Conservation (phyloP, 2,113 vertebrate genomes). For the Hassar affinis region DNA sequence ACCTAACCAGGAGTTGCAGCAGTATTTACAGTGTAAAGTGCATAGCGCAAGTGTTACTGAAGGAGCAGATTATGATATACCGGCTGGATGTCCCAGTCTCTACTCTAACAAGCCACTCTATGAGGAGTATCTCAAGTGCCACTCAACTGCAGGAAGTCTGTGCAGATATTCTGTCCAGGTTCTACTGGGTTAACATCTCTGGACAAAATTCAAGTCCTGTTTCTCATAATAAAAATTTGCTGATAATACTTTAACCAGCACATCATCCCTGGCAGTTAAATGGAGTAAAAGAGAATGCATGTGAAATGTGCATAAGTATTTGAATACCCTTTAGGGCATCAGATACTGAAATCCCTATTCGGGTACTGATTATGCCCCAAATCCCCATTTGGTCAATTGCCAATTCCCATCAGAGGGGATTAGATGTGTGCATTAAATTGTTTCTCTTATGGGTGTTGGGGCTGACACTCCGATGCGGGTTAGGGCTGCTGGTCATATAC, state of each 20-base stretch:
- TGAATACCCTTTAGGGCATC: neutral
- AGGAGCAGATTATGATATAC: no score
- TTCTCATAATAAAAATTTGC: neutral
- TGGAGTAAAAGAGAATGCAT: neutral
- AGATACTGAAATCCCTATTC: neutral
- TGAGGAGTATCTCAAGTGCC: neutral
- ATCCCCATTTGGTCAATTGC: neutral
- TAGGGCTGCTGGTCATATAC: no score
- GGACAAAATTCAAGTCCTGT: neutral
- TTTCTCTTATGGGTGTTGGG: neutral
- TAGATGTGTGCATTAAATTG: no score
- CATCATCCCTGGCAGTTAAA: neutral
- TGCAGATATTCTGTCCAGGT: neutral
- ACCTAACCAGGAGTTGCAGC: no score
- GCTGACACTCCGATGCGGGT: no score
- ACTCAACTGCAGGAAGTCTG: neutral
- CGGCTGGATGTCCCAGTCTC: neutral
- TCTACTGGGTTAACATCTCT: neutral
- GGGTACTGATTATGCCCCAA: neutral
- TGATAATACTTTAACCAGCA: neutral
- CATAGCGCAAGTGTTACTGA: no score
- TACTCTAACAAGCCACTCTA: neutral
- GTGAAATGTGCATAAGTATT: neutral
- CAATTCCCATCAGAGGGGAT: neutral
- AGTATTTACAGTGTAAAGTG: no score